phyloP scores from a whole-genome alignment of 2,888 invertebrate genomes.

The Punctoribates punctum region DNA sequence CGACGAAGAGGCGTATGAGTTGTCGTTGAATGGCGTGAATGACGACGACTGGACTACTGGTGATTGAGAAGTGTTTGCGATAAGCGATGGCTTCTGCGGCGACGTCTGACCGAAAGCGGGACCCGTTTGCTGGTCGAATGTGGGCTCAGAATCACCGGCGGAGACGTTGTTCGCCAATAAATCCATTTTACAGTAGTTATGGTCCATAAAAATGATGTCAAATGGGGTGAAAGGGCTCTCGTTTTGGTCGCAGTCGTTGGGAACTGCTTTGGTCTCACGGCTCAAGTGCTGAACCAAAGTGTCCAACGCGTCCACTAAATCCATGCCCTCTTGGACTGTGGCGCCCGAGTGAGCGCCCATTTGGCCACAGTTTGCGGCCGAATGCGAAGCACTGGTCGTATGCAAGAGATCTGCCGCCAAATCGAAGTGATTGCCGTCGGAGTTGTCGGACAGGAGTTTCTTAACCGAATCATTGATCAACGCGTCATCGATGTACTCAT shows the following conservation, averaged over 20 bases:
- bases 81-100: not conserved
- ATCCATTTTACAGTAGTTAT: conserved; percentile 13
- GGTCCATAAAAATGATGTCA: not conserved
- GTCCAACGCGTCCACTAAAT: conserved; percentile 39
- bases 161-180: too few relatives aligned
- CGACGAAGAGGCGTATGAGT: conserved; percentile 9
- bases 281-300: conserved; percentile 28
- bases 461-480: conserved; percentile 32
- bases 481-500: conserved; percentile 27
- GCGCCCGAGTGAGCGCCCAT: not conserved
- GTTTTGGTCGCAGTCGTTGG: not conserved
- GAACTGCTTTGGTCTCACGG: too few relatives aligned
- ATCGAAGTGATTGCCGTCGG: conserved; percentile 9
- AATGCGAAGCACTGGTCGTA: not conserved
- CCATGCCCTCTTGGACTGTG: conserved; percentile 30
- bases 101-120: not conserved
- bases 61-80: not conserved
- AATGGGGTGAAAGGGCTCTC: not conserved
- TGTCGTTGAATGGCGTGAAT: not conserved
- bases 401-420: conserved; percentile 12
- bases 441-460: conserved; percentile 24
- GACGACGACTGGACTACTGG: not conserved
- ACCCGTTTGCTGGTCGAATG: too few relatives aligned
- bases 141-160: too few relatives aligned
- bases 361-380: not conserved